Percentiles rank a stretch among this genome's conserved stretches.
phyloP scores from a whole-genome alignment of 2,888 invertebrate genomes.

The Pelosia muscerda region DNA sequence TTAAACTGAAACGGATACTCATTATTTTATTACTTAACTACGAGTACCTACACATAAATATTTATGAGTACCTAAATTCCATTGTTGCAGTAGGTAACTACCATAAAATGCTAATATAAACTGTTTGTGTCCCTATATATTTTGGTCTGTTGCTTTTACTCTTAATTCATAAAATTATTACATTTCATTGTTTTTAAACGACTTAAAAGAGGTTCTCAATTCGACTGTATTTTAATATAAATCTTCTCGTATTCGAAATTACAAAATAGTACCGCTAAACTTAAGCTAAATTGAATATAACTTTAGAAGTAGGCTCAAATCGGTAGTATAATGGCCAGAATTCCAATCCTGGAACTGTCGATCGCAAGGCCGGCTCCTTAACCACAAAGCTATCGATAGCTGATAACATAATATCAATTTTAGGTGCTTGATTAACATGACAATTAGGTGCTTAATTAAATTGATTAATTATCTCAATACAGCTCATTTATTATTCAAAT shows the following conservation, averaged over 20 bases:
- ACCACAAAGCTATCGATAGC: too few species aligned
- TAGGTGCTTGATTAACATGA: constrained; percentile 1
- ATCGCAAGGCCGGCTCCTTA: too few species aligned
- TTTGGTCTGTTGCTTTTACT: not conserved
- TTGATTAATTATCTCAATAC: constrained; percentile 6
- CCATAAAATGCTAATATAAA: not conserved
- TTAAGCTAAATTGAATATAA: too few species aligned
- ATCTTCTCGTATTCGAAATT: too few species aligned
- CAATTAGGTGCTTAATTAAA: not conserved
- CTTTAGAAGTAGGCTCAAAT: too few species aligned
- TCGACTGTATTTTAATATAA: too few species aligned
- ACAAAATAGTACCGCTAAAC: too few species aligned
- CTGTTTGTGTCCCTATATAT: not conserved
- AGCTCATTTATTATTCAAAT: constrained; percentile 18
- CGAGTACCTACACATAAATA: not conserved
- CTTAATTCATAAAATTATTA: not conserved
- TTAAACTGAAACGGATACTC: not conserved
- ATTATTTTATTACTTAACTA: not conserved
- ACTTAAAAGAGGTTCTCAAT: too few species aligned
- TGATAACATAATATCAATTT: not conserved
- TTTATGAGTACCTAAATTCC: not conserved
- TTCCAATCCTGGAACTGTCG: too few species aligned
- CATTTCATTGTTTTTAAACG: too few species aligned
- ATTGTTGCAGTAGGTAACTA: not conserved
- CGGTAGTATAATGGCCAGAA: too few species aligned